Conservation (phyloP, 2,888 invertebrate species). For the Volucella inflata region DNA sequence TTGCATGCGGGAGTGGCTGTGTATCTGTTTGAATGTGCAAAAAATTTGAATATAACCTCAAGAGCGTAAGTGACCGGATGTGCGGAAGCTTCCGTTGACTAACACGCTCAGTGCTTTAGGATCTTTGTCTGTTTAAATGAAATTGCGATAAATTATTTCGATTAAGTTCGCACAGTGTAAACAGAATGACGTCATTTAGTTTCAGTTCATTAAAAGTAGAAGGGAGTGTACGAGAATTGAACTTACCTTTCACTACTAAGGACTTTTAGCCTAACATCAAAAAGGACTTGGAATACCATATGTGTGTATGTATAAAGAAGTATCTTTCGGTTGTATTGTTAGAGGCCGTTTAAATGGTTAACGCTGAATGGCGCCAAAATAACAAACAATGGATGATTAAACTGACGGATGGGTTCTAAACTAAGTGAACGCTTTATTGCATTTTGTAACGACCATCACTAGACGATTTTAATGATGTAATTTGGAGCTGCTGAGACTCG, state of each 20-base stretch:
- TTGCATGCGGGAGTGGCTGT: constrained; percentile 20
- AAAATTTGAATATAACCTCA: constrained; percentile 45
- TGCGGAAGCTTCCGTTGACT: constrained; percentile 53
- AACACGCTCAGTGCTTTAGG: constrained; percentile 13
- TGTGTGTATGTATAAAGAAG: not conserved
- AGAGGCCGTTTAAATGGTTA: constrained; percentile 4
- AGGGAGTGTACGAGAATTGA: constrained; percentile 43
- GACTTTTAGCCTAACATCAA: not conserved
- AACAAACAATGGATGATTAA: constrained; percentile 28
- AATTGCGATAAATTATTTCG: constrained; percentile 31
- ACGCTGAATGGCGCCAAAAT: constrained; percentile 17
- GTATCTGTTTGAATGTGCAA: constrained; percentile 12
- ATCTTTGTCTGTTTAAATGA: constrained; percentile 32
- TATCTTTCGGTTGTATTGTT: constrained; percentile 4
- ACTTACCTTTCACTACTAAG: constrained; percentile 3
- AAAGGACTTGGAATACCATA: too few relatives aligned
- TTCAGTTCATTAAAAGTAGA: constrained; percentile 27
- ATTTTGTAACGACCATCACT: constrained; percentile 1
- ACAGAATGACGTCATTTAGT: constrained; percentile 64
- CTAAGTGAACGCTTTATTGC: constrained; percentile 2
- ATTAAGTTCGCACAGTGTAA: constrained; percentile 44
- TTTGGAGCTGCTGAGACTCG: not conserved
- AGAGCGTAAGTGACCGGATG: constrained; percentile 53
- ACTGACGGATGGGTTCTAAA: constrained; percentile 5
- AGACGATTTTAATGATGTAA: constrained; percentile 8